These are phyloP conservation scores for Drosophila mercatorum DNA, from an alignment of 2,888 invertebrate species.

Conservation along the genomic window DNA sequence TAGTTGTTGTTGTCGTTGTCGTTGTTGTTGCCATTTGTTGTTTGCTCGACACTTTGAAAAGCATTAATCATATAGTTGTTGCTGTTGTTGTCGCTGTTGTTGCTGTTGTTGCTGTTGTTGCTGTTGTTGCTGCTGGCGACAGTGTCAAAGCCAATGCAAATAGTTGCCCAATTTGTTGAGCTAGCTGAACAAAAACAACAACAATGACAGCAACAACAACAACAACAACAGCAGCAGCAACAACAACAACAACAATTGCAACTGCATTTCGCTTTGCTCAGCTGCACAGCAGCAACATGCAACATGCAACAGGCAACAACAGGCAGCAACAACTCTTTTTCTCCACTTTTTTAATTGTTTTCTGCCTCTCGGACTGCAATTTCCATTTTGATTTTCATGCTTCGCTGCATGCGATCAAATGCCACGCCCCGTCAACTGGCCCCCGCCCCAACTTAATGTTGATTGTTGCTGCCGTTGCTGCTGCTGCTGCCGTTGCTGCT, in stretches of 20 bases:
- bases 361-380: slow-evolving; percentile 51
- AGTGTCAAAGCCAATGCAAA: slow-evolving; percentile 71
- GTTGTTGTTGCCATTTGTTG: slow-evolving; percentile 23
- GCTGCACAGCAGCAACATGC: slow-evolving; percentile 51
- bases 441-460: background rate
- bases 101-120: slow-evolving; percentile 12
- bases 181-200: slow-evolving; percentile 36
- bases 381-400: slow-evolving; percentile 74
- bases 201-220: slow-evolving; percentile 11
- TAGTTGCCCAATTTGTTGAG: slow-evolving; percentile 48
- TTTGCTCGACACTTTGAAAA: slow-evolving; percentile 41
- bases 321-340: slow-evolving; percentile 15
- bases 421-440: slow-evolving; percentile 4
- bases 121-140: slow-evolving; percentile 35
- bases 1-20: slow-evolving; percentile 19
- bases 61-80: slow-evolving; percentile 50
- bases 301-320: slow-evolving; percentile 1
- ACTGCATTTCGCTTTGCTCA: slow-evolving; percentile 74
- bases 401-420: slow-evolving; percentile 47
- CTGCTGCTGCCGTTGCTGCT: background rate
- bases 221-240: slow-evolving; percentile 9
- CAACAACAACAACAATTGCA: slow-evolving; percentile 21
- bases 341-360: slow-evolving; percentile 58
- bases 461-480: slow-evolving; percentile 1
- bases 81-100: background rate